phyloP scores from a whole-genome alignment of 2,113 vertebrate genomes.

The Rhinolophus sinicus region DNA sequence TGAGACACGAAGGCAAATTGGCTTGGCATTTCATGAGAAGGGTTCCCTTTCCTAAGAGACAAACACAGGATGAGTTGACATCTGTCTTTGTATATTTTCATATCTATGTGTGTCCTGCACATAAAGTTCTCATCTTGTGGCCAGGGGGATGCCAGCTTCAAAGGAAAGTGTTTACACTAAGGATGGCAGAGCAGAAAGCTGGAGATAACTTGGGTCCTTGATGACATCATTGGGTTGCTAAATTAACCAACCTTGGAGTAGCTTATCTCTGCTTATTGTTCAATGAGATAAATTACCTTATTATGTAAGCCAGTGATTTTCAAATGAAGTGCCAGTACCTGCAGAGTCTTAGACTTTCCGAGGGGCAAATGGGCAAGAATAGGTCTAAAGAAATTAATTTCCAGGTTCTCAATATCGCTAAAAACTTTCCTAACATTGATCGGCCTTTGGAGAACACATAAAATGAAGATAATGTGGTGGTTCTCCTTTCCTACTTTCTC shows the following conservation, averaged over 20 bases:
- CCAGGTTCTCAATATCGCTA: background rate
- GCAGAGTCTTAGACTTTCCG: background rate
- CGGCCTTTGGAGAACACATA: background rate
- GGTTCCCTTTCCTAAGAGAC: background rate
- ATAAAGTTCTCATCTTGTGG: background rate
- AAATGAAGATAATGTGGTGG: background rate
- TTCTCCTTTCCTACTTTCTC: background rate
- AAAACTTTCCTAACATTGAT: background rate
- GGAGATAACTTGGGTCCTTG: background rate
- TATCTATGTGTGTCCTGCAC: background rate
- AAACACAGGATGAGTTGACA: background rate
- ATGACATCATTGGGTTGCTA: background rate
- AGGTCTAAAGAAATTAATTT: background rate
- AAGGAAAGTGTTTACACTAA: background rate
- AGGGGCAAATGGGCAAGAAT: background rate
- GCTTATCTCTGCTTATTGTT: background rate
- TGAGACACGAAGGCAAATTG: background rate
- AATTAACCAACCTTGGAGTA: background rate
- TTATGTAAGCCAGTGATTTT: constrained; percentile 1
- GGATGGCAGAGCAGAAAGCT: background rate
- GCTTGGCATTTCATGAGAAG: background rate
- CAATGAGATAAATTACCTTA: background rate
- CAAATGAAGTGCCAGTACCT: background rate
- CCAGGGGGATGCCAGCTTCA: background rate
- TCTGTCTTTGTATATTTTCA: background rate